Evolutionary conservation across 2,888 invertebrate species (phyloP).

Genomic region (Aphodius sticticus): DNA sequence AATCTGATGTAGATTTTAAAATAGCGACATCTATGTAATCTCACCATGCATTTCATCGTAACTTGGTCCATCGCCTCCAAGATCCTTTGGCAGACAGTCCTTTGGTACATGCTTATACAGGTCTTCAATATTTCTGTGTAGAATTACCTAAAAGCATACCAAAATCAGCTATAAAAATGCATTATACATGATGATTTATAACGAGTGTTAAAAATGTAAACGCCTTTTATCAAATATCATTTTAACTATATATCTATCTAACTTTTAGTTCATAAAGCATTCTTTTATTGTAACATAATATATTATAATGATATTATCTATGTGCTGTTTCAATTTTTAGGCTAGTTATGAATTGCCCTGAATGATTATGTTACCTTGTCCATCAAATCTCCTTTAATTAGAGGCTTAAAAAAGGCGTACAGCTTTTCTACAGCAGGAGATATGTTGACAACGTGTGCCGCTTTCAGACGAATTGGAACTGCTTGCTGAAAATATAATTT

Average conservation of each 20-base stretch:
- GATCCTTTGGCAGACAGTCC: slow-evolving; percentile 68
- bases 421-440: slow-evolving; percentile 54
- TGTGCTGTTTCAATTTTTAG: no score
- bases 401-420: slow-evolving; percentile 57
- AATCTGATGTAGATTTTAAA: neutral
- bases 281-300: no score
- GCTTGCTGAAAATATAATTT: slow-evolving; percentile 62
- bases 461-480: slow-evolving; percentile 57
- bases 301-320: no score
- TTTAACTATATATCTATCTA: no score
- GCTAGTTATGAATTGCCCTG: no score
- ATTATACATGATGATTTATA: neutral
- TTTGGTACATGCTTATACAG: slow-evolving; percentile 59
- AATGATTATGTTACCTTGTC: slow-evolving; percentile 51
- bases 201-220: no score
- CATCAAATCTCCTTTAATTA: slow-evolving; percentile 59
- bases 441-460: slow-evolving; percentile 61
- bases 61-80: slow-evolving; percentile 62
- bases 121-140: slow-evolving; percentile 29
- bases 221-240: no score
- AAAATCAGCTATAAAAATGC: slow-evolving; percentile 28
- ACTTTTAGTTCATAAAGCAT: no score
- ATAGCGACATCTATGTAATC: neutral
- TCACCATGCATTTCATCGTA: slow-evolving; percentile 22
- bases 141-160: slow-evolving; percentile 38